Conservation (phyloP, 1,140 invertebrate species). For the Eriosoma lanigerum region DNA sequence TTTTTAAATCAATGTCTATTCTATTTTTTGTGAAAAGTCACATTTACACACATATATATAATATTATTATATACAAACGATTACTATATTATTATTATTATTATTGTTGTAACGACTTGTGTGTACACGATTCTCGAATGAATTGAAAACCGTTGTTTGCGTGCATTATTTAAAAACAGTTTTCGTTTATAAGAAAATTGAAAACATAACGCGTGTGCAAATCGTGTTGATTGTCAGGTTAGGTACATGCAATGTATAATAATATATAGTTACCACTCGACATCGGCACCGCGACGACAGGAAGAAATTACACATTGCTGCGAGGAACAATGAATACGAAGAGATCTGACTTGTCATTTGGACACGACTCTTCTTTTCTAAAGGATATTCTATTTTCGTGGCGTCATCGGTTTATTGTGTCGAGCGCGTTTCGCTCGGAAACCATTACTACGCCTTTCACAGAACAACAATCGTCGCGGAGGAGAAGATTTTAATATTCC, state of each 20-base stretch:
- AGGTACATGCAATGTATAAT: too few species aligned
- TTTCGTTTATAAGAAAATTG: neutral
- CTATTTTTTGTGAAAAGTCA: neutral
- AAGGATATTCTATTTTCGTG: constrained; percentile 13
- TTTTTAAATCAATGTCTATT: constrained; percentile 7
- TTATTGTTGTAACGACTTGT: too few species aligned
- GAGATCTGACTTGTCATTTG: constrained; percentile 33
- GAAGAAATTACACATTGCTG: neutral
- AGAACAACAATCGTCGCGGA: neutral
- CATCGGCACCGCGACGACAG: neutral
- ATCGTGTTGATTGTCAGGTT: too few species aligned
- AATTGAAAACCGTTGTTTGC: neutral
- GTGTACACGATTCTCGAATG: neutral
- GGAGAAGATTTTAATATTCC: too few species aligned
- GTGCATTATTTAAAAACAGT: neutral
- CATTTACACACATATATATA: neutral
- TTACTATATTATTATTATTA: neutral
- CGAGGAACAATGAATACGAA: constrained; percentile 7
- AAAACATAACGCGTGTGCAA: too few species aligned
- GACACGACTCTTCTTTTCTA: constrained; percentile 36
- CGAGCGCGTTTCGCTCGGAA: neutral
- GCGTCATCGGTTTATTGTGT: constrained; percentile 34
- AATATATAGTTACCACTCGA: constrained; percentile 12
- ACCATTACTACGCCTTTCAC: constrained; percentile 29
- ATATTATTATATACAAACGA: neutral